Evolutionary conservation across 2,113 vertebrate species (phyloP).

Genomic region (Hepsetus odoe): DNA sequence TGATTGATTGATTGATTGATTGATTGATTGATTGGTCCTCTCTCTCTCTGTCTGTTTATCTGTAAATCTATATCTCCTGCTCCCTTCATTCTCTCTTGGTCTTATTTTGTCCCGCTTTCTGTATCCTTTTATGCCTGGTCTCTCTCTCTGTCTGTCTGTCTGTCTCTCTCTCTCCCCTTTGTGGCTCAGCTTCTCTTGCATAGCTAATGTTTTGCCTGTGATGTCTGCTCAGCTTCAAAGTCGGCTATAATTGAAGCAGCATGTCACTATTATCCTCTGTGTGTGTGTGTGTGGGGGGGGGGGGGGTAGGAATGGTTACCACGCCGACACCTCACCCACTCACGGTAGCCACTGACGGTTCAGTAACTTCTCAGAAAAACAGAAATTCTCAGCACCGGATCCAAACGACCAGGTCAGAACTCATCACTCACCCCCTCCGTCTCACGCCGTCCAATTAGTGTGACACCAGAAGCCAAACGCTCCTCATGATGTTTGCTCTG

Average conservation of each 20-base stretch:
- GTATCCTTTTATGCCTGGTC: neutral
- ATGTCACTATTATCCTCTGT: constrained; percentile 7
- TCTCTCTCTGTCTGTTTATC: too few species aligned
- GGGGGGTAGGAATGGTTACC: neutral
- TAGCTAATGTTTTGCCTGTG: constrained; percentile 4
- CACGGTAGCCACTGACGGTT: too few species aligned
- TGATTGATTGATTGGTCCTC: too few species aligned
- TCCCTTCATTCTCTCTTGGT: neutral
- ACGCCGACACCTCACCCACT: neutral
- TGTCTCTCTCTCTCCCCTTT: neutral
- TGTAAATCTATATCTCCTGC: too few species aligned
- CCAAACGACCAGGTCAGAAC: neutral
- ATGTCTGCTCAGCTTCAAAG: constrained; percentile 32
- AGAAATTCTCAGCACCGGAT: too few species aligned
- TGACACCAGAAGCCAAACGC: neutral
- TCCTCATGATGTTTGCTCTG: neutral
- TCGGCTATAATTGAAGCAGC: constrained; percentile 21
- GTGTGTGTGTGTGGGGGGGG: neutral
- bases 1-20: too few species aligned
- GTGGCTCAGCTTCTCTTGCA: neutral
- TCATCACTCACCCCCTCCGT: neutral
- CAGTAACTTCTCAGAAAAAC: too few species aligned
- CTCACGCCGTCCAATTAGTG: neutral
- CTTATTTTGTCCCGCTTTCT: neutral
- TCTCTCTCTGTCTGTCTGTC: neutral